Evolutionary conservation across 2,888 invertebrate species (phyloP).

Genomic region (Antheraea yamamai): DNA sequence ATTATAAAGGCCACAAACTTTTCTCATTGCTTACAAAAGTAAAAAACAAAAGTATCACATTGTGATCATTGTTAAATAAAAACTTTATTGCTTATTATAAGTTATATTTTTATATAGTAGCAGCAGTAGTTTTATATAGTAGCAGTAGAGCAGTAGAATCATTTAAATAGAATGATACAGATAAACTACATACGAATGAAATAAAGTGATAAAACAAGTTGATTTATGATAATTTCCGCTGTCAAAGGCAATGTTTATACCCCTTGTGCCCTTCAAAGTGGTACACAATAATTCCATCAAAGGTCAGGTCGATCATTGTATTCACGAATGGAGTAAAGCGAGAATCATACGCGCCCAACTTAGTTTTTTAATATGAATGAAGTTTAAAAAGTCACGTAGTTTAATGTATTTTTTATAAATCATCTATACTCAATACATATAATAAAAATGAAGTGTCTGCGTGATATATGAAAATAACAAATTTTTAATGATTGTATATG

Average conservation of each 20-base stretch:
- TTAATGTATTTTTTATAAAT: not conserved
- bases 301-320: constrained; percentile 22
- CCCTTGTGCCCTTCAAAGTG: constrained; percentile 22
- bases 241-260: constrained; percentile 23
- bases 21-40: no score
- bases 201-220: constrained; percentile 22
- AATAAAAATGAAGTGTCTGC: no score
- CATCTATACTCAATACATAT: not conserved
- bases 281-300: constrained; percentile 23
- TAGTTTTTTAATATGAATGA: constrained; percentile 3
- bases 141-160: not conserved
- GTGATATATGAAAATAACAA: no score
- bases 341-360: constrained; percentile 13
- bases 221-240: constrained; percentile 55
- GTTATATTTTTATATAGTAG: not conserved
- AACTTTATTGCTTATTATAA: not conserved
- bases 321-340: constrained; percentile 22
- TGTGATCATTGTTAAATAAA: no score
- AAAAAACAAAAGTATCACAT: no score
- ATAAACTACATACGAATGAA: constrained; percentile 19
- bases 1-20: no score
- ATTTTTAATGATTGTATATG: no score
- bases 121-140: no score
- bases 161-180: not conserved
- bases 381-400: constrained; percentile 6